A percentile compares a stretch with the other conserved stretches of the same genome.
These are phyloP conservation scores for Rhynchotus rufescens DNA, from an alignment of 2,797 vertebrate genomes.

Conservation along the genomic window DNA sequence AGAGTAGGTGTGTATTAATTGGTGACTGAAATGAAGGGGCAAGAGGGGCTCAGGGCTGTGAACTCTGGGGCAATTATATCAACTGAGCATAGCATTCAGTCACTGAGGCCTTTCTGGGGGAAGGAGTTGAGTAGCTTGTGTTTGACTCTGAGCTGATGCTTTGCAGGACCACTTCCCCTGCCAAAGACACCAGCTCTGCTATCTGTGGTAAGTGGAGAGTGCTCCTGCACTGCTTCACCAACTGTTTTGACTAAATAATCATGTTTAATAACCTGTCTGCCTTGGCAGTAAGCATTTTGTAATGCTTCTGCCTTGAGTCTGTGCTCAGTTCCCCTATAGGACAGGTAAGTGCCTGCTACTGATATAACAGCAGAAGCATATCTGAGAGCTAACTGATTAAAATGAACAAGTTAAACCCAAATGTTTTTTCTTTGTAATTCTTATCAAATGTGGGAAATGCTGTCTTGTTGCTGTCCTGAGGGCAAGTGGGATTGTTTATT, in stretches of 20 bases:
- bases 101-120: not conserved
- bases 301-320: not conserved
- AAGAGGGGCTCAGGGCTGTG: not conserved
- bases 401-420: not conserved
- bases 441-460: not conserved
- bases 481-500: not conserved
- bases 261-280: not conserved
- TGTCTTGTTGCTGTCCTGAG: not conserved
- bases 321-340: not conserved
- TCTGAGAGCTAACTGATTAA: not conserved
- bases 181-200: not conserved
- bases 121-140: rapidly evolving
- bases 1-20: not conserved
- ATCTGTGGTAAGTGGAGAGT: not conserved
- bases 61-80: not conserved
- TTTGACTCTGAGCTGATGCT: not conserved
- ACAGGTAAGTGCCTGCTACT: not conserved
- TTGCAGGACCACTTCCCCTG: not conserved
- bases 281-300: not conserved
- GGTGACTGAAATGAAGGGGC: not conserved
- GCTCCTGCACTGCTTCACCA: not conserved
- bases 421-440: not conserved
- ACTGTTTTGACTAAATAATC: not conserved
- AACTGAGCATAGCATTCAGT: rapidly evolving
- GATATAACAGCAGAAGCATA: rapidly evolving